Percentiles rank a stretch among this genome's conserved stretches.
These are phyloP conservation scores for Megaleporinus macrocephalus DNA, from an alignment of 2,113 vertebrate species.

Conservation along the genomic window DNA sequence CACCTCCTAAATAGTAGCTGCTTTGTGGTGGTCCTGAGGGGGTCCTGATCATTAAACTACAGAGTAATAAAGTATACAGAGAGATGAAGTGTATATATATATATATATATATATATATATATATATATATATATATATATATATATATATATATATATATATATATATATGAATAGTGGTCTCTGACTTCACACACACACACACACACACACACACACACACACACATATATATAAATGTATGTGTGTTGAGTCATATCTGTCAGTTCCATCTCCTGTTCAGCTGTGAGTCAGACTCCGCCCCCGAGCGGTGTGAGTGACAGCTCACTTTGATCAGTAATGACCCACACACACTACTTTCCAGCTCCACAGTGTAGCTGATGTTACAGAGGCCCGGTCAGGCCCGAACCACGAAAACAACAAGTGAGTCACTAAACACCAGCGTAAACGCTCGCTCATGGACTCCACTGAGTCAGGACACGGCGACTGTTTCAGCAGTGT, in stretches of 20 bases:
- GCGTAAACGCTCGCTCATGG: constrained; percentile 20
- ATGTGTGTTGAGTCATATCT: constrained; percentile 69
- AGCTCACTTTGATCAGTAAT: constrained; percentile 58
- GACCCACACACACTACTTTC: constrained; percentile 55
- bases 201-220: too few species aligned
- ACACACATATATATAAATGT: neutral
- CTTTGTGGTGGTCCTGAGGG: too few species aligned
- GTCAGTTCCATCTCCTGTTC: constrained; percentile 61
- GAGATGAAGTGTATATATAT: too few species aligned
- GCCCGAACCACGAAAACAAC: constrained; percentile 52
- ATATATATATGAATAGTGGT: too few species aligned
- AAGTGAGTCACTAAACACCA: constrained; percentile 37
- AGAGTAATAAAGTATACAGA: too few species aligned
- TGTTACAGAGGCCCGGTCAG: constrained; percentile 7
- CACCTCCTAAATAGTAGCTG: too few species aligned
- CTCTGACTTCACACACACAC: too few species aligned
- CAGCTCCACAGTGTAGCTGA: constrained; percentile 10
- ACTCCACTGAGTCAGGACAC: neutral
- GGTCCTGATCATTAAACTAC: too few species aligned
- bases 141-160: too few species aligned
- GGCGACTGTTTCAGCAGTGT: neutral
- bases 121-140: too few species aligned
- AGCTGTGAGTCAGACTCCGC: constrained; percentile 61
- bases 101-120: too few species aligned
- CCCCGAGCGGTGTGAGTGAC: constrained; percentile 62